Conservation (phyloP, 2,113 vertebrate genomes). For the Todiramphus chloris region DNA sequence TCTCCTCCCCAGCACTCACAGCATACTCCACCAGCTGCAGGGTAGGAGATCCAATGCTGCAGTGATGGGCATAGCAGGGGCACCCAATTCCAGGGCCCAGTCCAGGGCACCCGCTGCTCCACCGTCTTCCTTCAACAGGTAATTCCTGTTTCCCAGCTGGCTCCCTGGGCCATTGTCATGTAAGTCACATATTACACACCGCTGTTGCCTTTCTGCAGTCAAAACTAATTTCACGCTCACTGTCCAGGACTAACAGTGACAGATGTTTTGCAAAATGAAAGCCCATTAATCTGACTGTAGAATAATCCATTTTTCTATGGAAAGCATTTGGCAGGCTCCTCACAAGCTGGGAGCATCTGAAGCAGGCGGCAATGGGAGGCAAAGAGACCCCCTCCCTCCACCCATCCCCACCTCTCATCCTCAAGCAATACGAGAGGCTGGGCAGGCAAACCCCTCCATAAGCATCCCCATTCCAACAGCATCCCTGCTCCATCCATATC, state of each 20-base stretch:
- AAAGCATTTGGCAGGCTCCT: slow-evolving; percentile 61
- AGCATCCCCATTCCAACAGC: not conserved
- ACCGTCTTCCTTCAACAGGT: slow-evolving; percentile 21
- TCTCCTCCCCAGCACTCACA: not conserved
- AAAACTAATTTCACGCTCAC: slow-evolving; percentile 80
- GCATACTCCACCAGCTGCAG: not conserved
- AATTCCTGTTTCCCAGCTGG: slow-evolving; percentile 13
- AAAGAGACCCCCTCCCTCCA: not conserved
- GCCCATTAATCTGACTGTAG: slow-evolving; percentile 79
- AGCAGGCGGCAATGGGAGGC: not conserved
- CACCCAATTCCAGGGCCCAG: not conserved
- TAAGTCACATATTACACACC: slow-evolving; percentile 42
- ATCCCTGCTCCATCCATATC: not conserved
- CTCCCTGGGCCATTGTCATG: slow-evolving; percentile 32
- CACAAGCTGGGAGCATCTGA: not conserved
- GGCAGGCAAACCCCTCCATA: not conserved
- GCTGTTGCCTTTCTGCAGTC: slow-evolving; percentile 46
- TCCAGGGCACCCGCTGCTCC: accelerated
- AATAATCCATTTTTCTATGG: slow-evolving; percentile 77
- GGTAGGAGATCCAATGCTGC: accelerated
- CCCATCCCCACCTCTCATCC: not conserved
- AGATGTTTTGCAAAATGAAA: slow-evolving; percentile 80
- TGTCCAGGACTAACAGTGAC: slow-evolving; percentile 79
- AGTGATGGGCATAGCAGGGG: not conserved
- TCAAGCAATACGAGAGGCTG: not conserved